Base-by-base conservation (phyloP, 1,140 invertebrate genomes). In the Medauroidea extradentata region DNA sequence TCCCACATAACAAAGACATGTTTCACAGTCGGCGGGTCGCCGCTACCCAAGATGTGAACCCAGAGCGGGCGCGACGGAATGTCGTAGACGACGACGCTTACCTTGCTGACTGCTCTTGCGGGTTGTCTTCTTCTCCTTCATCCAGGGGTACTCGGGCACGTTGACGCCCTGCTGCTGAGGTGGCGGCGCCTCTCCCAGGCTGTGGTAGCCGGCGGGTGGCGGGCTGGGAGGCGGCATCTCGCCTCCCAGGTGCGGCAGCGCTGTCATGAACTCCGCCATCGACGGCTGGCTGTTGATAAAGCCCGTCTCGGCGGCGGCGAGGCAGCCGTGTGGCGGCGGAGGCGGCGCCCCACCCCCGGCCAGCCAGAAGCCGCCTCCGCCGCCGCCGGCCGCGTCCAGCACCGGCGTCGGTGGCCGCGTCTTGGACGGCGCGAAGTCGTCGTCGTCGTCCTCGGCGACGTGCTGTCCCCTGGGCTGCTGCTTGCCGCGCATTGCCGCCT, bases 81-180 rank as follows among this genome's bases (percentile, higher is more conserved):
- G n/a, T n/a, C n/a, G n/a, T n/a, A n/a, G n/a, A n/a, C n/a, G n/a
- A n/a, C n/a, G n/a, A n/a, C 27, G 75, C 82, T 85, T 79, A 94
- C 91, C 91, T 90, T 94, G 91, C 75, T 93, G 91, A 69, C 82
- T 87, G 72, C 79, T 87, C 75, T 96, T 96, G 66, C 93, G 82
- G 1, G 91, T 91, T 1, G 92, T 94, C 76, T 96, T 96, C 81
- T 96, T 96, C 76, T 96, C 94, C 73, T 96, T 96, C 93, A 96
- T 96, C 93, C 93, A 96, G 0, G 93, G 91, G 74, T 94, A 96
- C 69, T 96, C 93, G 19, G 92, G 91, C 49, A 94, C 89, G 71
- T 89, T 89, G 65, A 89, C 85, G 19, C 85, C 85, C 0, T 79
- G 78, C 72, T 80, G 81, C 19, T 70, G 79, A 3, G 81, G 74